Evolutionary conservation across 2,888 invertebrate genomes (phyloP).

Genomic region (Ornithoptera priamus): DNA sequence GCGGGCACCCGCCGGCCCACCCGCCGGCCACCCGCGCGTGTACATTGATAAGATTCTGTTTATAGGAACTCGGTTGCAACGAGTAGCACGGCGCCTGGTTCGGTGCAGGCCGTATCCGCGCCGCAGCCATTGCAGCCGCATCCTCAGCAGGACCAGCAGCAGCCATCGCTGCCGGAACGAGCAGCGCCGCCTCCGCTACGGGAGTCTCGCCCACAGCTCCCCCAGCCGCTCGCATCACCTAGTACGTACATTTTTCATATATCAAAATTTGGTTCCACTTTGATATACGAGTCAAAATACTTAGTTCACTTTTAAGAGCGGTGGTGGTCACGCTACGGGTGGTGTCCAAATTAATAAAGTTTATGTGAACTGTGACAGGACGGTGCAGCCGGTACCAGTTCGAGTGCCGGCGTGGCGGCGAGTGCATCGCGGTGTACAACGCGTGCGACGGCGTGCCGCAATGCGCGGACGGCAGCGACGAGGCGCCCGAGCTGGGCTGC

Average conservation of each 20-base stretch:
- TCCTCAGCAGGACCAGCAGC: neutral
- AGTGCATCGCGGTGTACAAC: conserved; percentile 97
- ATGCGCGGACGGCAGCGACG: conserved; percentile 95
- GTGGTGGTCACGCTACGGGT: no score
- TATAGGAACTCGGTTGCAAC: conserved; percentile 24
- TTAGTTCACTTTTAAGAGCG: no score
- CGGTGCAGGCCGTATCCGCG: conserved; percentile 37
- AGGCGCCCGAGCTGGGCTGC: conserved; percentile 90
- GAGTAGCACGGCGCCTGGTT: conserved; percentile 40
- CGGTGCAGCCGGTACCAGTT: conserved; percentile 93
- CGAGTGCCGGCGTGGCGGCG: conserved; percentile 90
- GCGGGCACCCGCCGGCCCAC: no score
- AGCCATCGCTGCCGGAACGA: conserved; percentile 18
- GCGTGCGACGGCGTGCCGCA: conserved; percentile 96
- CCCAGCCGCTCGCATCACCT: neutral
- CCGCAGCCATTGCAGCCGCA: conserved; percentile 33
- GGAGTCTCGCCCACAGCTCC: neutral
- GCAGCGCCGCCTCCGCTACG: conserved; percentile 19
- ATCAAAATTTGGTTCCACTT: no score
- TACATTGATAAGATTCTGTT: no score
- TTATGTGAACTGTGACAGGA: conserved; percentile 37
- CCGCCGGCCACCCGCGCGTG: no score
- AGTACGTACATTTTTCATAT: no score
- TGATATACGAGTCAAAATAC: no score
- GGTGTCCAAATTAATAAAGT: no score